Evolutionary conservation across 2,888 invertebrate species (phyloP).

Genomic region (Polydesmus complanatus): DNA sequence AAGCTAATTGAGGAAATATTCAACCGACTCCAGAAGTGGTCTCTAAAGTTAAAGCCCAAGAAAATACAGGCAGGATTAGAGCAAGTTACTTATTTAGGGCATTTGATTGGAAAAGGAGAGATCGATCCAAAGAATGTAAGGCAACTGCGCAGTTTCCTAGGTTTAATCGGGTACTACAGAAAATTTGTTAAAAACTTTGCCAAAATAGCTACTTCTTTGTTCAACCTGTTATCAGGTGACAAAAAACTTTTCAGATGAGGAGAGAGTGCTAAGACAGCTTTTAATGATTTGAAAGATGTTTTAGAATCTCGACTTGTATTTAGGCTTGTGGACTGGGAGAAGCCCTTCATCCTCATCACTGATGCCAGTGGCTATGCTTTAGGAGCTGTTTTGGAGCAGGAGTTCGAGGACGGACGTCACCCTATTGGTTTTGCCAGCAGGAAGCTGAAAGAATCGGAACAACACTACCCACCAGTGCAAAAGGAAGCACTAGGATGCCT

Average conservation of each 20-base stretch:
- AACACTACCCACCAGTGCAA: not conserved
- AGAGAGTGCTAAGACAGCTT: not conserved
- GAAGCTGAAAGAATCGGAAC: too few species aligned
- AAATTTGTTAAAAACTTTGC: slow-evolving; percentile 1
- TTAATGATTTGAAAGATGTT: not conserved
- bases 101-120: too few species aligned
- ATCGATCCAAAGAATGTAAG: too few species aligned
- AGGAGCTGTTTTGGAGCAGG: too few species aligned
- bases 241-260: not conserved
- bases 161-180: not conserved
- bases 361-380: slow-evolving; percentile 6
- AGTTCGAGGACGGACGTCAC: not conserved
- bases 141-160: slow-evolving; percentile 3
- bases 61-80: too few species aligned
- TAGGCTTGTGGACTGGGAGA: not conserved
- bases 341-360: not conserved
- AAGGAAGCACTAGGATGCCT: too few species aligned
- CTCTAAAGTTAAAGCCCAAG: too few species aligned
- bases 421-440: slow-evolving; percentile 6
- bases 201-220: not conserved
- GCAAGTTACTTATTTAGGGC: too few species aligned
- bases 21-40: too few species aligned
- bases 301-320: not conserved
- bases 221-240: not conserved
- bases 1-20: too few species aligned